Base-by-base conservation (phyloP, 2,797 vertebrate species). In the Rhabdomys pumilio region DNA sequence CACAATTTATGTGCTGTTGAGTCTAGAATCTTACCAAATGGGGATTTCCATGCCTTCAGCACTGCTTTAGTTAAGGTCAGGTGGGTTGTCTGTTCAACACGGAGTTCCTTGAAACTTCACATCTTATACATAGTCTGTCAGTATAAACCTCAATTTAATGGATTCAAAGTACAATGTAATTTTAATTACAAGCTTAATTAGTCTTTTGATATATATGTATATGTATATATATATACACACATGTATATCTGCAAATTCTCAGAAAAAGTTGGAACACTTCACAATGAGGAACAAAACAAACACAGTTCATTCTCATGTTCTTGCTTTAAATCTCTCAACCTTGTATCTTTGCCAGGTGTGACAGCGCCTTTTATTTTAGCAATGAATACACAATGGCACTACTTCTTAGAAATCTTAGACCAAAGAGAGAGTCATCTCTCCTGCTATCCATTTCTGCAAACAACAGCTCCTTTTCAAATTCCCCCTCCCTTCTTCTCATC, bases 181-280 rank as follows among this genome's bases (percentile, higher is more conserved):
- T 89, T 86, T 89, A 83, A 94, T 97, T 67, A 80, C 38, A 87
- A 80, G 89, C 97, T 95, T 82, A 92, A 50, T 50, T 44, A 44
- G 47, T 67, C 83, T 76, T 85, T 91, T 77, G 55, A 67, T 61
- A 17, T 24, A 41, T 38, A 50, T 3, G 3, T 44, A 6, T 44
- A 44, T 44, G 3, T 44, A 3, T 2, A 44, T 44, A 44, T 4
- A 44, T 63, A 26, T 61, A 19, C 19, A 55, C 17, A 41, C 3
- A 77, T 11, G 77, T 87, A 72, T 86, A 44, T 50, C 34, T 93
- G 81, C 89, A 89, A 91, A 61, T 94, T 80, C 53, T 53, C 85
- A 84, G 24, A 83, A 94, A 93, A 59, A 50, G 63, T 92, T 67
- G 91, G 76, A 61, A 44, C 65, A 55, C 29, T 87, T 95, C 88